Conservation (phyloP, 2,113 vertebrate species). For the Varanus salvator region DNA sequence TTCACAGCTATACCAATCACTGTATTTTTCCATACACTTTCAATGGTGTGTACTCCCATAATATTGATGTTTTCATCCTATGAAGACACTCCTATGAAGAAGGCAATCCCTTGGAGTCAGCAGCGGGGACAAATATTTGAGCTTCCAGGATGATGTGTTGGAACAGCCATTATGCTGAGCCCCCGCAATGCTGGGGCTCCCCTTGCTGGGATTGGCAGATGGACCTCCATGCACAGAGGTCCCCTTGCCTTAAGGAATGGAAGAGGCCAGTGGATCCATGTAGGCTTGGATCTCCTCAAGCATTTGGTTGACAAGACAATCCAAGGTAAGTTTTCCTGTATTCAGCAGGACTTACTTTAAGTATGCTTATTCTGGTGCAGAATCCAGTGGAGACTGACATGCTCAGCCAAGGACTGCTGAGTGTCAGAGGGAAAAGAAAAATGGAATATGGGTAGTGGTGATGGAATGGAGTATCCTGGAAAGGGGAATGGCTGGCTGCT, state of each 20-base stretch:
- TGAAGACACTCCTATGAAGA: not conserved
- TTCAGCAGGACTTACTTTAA: not conserved
- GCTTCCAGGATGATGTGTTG: not conserved
- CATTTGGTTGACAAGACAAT: not conserved
- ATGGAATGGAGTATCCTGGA: not conserved
- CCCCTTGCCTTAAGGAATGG: not conserved
- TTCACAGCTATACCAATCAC: not conserved
- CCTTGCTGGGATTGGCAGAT: not conserved
- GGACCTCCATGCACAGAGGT: not conserved
- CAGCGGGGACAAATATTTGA: not conserved
- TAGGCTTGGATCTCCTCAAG: too few species aligned
- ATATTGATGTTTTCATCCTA: constrained; percentile 12
- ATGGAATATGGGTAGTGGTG: not conserved
- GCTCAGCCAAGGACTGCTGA: not conserved
- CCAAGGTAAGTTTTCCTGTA: not conserved
- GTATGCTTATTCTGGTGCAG: not conserved
- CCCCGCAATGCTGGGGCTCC: not conserved
- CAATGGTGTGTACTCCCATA: not conserved
- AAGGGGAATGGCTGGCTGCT: not conserved
- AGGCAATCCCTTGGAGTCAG: not conserved
- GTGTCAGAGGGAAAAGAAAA: not conserved
- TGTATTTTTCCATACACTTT: not conserved
- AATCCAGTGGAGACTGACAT: not conserved
- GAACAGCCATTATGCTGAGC: not conserved
- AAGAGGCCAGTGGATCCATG: not conserved